Conservation (phyloP, 2,113 vertebrate genomes). For the Caloenas nicobarica region DNA sequence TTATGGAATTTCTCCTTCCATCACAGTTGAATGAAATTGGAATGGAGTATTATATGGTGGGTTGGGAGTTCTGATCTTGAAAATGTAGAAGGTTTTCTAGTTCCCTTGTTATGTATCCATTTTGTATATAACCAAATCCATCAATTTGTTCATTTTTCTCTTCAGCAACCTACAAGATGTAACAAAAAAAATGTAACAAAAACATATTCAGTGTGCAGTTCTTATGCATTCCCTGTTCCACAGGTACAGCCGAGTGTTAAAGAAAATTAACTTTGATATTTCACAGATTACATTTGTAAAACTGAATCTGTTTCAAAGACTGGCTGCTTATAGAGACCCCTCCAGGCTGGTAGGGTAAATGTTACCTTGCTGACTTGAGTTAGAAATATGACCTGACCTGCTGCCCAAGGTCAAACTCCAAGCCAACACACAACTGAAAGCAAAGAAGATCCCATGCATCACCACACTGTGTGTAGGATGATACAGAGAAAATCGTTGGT, state of each 20-base stretch:
- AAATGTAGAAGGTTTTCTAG: constrained; percentile 70
- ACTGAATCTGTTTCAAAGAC: neutral
- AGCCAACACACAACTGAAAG: neutral
- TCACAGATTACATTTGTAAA: constrained; percentile 34
- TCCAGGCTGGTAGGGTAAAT: neutral
- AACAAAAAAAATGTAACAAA: constrained; percentile 63
- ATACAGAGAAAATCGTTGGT: neutral
- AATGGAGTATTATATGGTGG: constrained; percentile 55
- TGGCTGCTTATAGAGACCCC: neutral
- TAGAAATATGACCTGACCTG: neutral
- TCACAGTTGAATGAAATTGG: constrained; percentile 68
- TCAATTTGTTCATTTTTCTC: constrained; percentile 63
- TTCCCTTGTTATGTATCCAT: constrained; percentile 70
- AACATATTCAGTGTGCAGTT: constrained; percentile 23
- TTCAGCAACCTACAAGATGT: constrained; percentile 62
- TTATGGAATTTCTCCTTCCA: constrained; percentile 68
- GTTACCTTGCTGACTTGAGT: neutral
- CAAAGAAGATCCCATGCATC: neutral
- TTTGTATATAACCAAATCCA: constrained; percentile 74
- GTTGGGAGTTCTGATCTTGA: constrained; percentile 62
- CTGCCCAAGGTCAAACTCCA: neutral
- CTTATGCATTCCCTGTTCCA: constrained; percentile 32
- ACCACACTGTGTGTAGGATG: rapidly evolving
- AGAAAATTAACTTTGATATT: constrained; percentile 43
- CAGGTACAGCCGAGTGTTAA: constrained; percentile 29